A percentile compares a stretch with the other conserved stretches of the same genome.
Evolutionary conservation across 2,888 invertebrate species (phyloP).

Genomic region (Patella depressa): DNA sequence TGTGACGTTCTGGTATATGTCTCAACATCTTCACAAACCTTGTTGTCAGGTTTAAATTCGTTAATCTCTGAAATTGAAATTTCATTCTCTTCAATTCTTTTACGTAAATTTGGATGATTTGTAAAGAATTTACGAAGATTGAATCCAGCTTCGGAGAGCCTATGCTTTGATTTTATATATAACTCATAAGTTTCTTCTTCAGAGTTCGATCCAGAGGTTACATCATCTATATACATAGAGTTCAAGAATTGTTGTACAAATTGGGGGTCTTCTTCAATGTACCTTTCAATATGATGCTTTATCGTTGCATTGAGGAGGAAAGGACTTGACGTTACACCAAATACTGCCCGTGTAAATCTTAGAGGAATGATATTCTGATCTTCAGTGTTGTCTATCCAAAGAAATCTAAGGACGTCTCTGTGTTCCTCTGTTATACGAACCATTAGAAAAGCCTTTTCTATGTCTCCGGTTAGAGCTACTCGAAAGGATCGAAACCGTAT

Average conservation of each 20-base stretch:
- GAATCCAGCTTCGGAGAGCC: neutral
- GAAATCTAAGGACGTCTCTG: neutral
- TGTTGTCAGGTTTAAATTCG: neutral
- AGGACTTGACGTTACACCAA: neutral
- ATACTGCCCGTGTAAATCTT: constrained; percentile 3
- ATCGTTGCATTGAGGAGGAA: neutral
- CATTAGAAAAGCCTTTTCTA: constrained; percentile 13
- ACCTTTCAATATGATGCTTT: neutral
- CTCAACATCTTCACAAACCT: neutral
- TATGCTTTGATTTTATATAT: neutral
- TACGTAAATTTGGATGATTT: neutral
- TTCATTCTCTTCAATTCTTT: neutral
- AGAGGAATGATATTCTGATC: neutral
- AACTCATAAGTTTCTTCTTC: neutral
- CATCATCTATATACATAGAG: constrained; percentile 1
- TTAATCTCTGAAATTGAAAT: neutral
- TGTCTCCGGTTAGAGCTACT: constrained; percentile 2
- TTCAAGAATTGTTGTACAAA: neutral
- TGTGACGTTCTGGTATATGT: neutral
- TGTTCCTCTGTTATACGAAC: neutral
- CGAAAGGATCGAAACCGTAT: neutral
- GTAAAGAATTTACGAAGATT: neutral
- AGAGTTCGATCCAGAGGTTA: neutral
- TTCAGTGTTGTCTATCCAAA: neutral
- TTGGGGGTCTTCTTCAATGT: neutral